Base-by-base conservation (phyloP, 1,140 invertebrate species). In the Drosophila murphyi region DNA sequence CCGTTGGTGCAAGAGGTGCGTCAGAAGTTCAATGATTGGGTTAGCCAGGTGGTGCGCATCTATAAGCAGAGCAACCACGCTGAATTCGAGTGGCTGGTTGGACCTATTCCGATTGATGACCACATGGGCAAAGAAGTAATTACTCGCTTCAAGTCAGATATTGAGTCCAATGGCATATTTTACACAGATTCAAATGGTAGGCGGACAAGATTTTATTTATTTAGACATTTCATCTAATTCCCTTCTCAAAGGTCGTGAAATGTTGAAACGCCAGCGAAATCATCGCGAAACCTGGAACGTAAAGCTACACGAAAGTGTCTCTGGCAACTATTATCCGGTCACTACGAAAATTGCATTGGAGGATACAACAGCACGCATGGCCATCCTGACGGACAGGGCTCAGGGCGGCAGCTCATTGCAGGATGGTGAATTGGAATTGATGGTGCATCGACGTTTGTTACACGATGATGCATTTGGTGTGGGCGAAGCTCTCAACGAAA, bases 391-490 rank as follows among this genome's bases (percentile, higher is more conserved):
- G 4, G 98, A 99, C 91, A 93, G 98, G 64, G 94, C 97, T 1
- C 96, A 99, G 93, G 98, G 98, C n/a, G 98, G 97, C 0, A 94
- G 95, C 7, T 97, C 97, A 78, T 92, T 98, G 20, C 81, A 93
- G 3, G 95, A 95, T 83, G 97, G 97, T 1, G 93, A 95, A 82
- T 82, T 97, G 4, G 96, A 97, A 92, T 77, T 97, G 0, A 97
- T 97, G 96, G 95, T 97, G 28, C 98, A 99, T 90, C 94, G 98
- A 68, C 94, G 98, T 54, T 93, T 98, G 31, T 80, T 98, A 2
- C 93, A 95, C 64, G 98, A 99, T 89, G 98, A 99, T 93, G 96
- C 95, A 3, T 98, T 98, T 80, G 98, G 98, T n/a, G 98, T 99
- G 0, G 96, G 94, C 0, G 98, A 99, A 93, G 95, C 98, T 0